Evolutionary conservation across 2,113 vertebrate species (phyloP).

Genomic region (Euleptes europaea): DNA sequence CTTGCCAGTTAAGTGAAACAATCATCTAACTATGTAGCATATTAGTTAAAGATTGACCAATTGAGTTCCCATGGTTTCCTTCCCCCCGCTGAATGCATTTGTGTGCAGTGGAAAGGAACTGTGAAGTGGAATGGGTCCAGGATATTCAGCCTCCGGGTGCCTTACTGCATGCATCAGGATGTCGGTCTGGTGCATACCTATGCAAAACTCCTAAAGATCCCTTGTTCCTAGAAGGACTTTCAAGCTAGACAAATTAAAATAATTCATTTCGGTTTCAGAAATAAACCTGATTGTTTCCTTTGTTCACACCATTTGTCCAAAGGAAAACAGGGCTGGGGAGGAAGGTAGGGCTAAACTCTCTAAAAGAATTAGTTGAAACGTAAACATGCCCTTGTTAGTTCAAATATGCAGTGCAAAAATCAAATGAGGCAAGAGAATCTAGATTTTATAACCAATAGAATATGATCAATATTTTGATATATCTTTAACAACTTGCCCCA

Average conservation of each 20-base stretch:
- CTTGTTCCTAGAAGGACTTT: slow-evolving; percentile 55
- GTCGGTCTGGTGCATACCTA: slow-evolving; percentile 58
- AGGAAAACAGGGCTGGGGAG: slow-evolving; percentile 18
- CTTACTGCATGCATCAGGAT: slow-evolving; percentile 63
- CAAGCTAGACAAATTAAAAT: slow-evolving; percentile 52
- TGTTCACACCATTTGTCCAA: background rate
- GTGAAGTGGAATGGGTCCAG: slow-evolving; percentile 65
- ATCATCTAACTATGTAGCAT: slow-evolving; percentile 38
- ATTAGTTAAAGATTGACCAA: slow-evolving; percentile 64
- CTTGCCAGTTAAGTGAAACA: slow-evolving; percentile 33
- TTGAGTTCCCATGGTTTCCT: slow-evolving; percentile 61
- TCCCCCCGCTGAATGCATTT: slow-evolving; percentile 57
- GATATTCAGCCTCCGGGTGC: slow-evolving; percentile 62
- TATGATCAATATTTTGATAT: background rate
- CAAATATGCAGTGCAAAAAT: background rate
- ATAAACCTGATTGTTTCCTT: slow-evolving; percentile 38
- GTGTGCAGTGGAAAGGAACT: slow-evolving; percentile 66
- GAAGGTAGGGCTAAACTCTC: background rate
- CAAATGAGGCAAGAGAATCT: background rate
- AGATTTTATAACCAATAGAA: background rate
- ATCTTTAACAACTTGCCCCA: slow-evolving; percentile 11
- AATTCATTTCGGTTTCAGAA: slow-evolving; percentile 37
- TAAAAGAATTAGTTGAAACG: background rate
- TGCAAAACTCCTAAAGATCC: slow-evolving; percentile 62
- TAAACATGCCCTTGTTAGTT: background rate